Evolutionary conservation across 2,797 vertebrate species (phyloP), one percentile per base, ranked within the genome.

Genomic region (Poliocrania exsul): DNA sequence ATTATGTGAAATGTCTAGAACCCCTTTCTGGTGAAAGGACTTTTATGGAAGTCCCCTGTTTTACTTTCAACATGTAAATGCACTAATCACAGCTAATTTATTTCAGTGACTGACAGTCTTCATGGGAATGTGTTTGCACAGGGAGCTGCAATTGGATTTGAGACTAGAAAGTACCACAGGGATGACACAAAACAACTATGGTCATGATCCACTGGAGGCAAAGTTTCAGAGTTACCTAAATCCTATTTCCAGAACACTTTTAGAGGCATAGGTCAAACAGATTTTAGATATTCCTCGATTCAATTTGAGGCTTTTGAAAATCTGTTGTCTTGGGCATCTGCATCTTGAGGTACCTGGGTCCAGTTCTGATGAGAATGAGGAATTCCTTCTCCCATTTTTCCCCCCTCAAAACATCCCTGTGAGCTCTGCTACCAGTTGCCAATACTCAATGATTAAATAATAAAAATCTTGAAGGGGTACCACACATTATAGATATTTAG

Each of bases 321-420:
- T 18, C 20, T 0, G 0, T 23, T 44, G 19, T 47, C 7, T n/a
- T 73, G 16, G 53, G 24, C 40, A 71, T 11, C 44, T 46, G 38
- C 35, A 51, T 37, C 26, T 75, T 35, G 31, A 75, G 19, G 37
- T 37, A 69, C 10, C 9, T 31, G 35, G 8, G 11, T 61, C 11
- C 0, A 1, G 18, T 49, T 74, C 51, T 69, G 25, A 38, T 38
- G 40, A 89, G 47, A 83, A 50, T 0, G 0, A 74, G 13, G 19
- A 85, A 82, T n/a, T 35, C 35, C 9, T 74, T 60, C 35, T 61
- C 49, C 15, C 6, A 8, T 40, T 67, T 67, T 82, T 33, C 42
- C 4, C 7, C 23, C 47, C 6, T 47, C 58, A 51, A 70, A 86
- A 69, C 24, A 64, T 10, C 44, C 16, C 60, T 73, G 16, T 37